Evolutionary conservation across 2,113 vertebrate genomes (phyloP).

Genomic region (Talpa occidentalis): DNA sequence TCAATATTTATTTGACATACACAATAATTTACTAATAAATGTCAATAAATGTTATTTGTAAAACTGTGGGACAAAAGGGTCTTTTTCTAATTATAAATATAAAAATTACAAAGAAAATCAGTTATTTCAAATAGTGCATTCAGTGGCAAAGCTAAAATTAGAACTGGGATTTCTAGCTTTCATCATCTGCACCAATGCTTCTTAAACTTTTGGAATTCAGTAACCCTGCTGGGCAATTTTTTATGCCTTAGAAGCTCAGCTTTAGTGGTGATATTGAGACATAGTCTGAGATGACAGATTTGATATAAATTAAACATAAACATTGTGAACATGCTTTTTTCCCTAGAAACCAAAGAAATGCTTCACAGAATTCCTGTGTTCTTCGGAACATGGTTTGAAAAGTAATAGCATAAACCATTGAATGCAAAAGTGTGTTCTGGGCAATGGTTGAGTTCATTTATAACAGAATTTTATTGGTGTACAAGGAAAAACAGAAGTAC

Average conservation of each 20-base stretch:
- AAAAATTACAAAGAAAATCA: not conserved
- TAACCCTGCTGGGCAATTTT: not conserved
- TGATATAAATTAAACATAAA: constrained; percentile 64
- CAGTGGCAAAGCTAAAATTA: constrained; percentile 25
- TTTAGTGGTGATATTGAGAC: constrained; percentile 43
- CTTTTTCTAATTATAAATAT: not conserved
- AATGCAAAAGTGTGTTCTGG: not conserved
- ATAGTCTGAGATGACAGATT: constrained; percentile 6
- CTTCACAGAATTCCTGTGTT: not conserved
- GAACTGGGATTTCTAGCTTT: constrained; percentile 30
- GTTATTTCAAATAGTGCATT: constrained; percentile 3
- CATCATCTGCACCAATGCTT: not conserved
- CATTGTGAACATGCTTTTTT: not conserved
- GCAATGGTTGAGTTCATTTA: not conserved
- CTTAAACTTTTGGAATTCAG: not conserved
- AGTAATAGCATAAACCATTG: constrained; percentile 30
- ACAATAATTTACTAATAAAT: constrained; percentile 34
- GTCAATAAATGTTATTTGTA: not conserved
- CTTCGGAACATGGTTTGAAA: constrained; percentile 14
- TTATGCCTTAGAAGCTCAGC: not conserved
- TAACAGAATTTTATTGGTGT: not conserved
- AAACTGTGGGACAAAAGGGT: not conserved
- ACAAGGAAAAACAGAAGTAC: not conserved
- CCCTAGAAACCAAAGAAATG: not conserved
- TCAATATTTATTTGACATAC: constrained; percentile 18